Percentiles rank a stretch among this genome's conserved stretches.
Conservation (phyloP, 2,888 invertebrate species). For the Nesidiocoris tenuis region DNA sequence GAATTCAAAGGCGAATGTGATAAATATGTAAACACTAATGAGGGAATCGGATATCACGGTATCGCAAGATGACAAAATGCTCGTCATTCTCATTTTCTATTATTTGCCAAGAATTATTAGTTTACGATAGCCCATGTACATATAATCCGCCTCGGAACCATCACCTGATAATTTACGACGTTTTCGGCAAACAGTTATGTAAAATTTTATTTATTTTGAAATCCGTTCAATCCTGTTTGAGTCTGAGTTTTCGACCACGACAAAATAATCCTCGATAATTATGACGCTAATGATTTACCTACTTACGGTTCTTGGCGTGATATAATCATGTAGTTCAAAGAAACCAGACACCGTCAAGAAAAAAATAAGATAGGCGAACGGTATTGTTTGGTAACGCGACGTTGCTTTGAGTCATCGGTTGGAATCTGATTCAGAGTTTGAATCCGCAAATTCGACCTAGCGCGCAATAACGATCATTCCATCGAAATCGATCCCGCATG, state of each 20-base stretch:
- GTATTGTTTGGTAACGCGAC: too few relatives aligned
- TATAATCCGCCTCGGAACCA: conserved; percentile 32
- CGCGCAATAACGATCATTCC: too few relatives aligned
- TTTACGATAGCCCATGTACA: conserved; percentile 32
- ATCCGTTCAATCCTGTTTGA: conserved; percentile 29
- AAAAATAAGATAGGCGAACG: too few relatives aligned
- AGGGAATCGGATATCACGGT: conserved; percentile 22
- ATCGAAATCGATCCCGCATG: too few relatives aligned
- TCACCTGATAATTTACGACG: conserved; percentile 31
- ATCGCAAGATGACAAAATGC: conserved; percentile 15
- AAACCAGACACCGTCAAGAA: too few relatives aligned
- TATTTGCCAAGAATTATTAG: conserved; percentile 33
- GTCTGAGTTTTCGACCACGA: background rate
- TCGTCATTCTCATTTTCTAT: conserved; percentile 28
- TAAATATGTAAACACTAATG: conserved; percentile 4
- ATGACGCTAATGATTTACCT: background rate
- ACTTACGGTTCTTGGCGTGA: too few relatives aligned
- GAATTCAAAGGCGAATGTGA: background rate
- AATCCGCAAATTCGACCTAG: too few relatives aligned
- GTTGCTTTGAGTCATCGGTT: too few relatives aligned
- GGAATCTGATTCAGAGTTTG: too few relatives aligned
- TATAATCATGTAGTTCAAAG: too few relatives aligned
- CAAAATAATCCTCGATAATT: background rate
- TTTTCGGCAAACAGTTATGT: conserved; percentile 27
- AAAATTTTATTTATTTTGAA: conserved; percentile 31